Evolutionary conservation across 1,140 invertebrate genomes (phyloP).

Genomic region (Meteorus sp.): DNA sequence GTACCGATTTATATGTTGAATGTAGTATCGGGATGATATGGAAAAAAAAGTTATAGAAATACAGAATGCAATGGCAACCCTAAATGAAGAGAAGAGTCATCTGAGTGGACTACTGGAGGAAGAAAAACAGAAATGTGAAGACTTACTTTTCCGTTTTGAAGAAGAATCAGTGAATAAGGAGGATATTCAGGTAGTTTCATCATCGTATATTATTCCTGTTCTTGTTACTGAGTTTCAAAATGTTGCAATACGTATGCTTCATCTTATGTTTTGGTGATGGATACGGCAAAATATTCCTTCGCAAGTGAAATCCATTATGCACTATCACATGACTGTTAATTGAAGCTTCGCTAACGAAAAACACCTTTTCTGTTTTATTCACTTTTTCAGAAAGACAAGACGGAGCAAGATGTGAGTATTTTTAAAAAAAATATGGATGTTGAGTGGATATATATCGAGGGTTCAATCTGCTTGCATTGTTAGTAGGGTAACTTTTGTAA

Average conservation of each 20-base stretch:
- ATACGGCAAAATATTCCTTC: conserved; percentile 31
- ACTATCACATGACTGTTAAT: neutral
- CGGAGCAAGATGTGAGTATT: conserved; percentile 58
- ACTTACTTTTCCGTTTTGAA: conserved; percentile 88
- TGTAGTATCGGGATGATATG: conserved; percentile 62
- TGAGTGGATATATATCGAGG: conserved; percentile 41
- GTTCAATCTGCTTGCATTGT: conserved; percentile 50
- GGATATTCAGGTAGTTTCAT: conserved; percentile 69
- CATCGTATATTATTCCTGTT: neutral
- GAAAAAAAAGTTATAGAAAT: conserved; percentile 58
- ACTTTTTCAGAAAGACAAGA: conserved; percentile 53
- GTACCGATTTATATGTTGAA: conserved; percentile 20
- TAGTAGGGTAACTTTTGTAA: conserved; percentile 34
- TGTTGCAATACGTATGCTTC: neutral
- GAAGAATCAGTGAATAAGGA: conserved; percentile 81
- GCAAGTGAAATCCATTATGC: neutral
- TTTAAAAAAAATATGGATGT: conserved; percentile 34
- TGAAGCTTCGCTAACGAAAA: conserved; percentile 36
- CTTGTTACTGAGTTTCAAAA: neutral
- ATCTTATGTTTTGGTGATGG: conserved; percentile 32
- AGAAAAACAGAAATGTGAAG: conserved; percentile 86
- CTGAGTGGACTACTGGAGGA: conserved; percentile 76
- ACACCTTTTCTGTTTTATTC: conserved; percentile 50
- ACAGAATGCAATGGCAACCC: conserved; percentile 51
- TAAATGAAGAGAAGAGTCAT: conserved; percentile 69